Conservation (phyloP, 2,797 vertebrate genomes). For the Cirrhinus mrigala region DNA sequence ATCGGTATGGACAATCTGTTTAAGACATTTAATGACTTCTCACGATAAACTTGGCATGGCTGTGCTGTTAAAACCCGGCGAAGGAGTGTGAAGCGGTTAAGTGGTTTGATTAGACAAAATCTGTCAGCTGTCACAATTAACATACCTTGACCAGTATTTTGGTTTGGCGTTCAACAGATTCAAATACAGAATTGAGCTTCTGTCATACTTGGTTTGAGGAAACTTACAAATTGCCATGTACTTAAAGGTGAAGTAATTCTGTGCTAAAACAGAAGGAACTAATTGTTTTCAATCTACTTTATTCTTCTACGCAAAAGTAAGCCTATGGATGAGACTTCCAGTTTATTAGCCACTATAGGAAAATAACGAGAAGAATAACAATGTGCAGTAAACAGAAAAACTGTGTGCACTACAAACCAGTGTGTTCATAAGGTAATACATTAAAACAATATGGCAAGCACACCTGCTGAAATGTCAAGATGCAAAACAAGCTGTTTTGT, state of each 20-base stretch:
- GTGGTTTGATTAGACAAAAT: neutral
- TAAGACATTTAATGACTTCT: conserved; percentile 13
- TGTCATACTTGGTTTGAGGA: neutral
- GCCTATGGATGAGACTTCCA: no score
- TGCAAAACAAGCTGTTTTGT: no score
- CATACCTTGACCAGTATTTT: neutral
- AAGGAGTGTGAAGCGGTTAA: neutral
- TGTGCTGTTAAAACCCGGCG: neutral
- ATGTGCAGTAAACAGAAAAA: no score
- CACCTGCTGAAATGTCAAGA: no score
- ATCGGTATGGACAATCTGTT: conserved; percentile 16
- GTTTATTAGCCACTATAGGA: no score
- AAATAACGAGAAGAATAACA: no score
- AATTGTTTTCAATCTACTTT: neutral
- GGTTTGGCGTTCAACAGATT: conserved; percentile 2
- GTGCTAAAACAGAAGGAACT: neutral
- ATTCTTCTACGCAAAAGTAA: no score
- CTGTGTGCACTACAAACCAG: no score
- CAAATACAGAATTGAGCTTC: neutral
- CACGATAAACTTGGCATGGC: neutral
- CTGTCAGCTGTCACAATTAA: neutral
- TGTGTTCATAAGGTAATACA: no score
- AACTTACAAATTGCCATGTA: neutral
- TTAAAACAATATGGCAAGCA: no score
- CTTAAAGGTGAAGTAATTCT: neutral